Conservation (phyloP, 2,113 vertebrate species). For the Anoura caudifer region DNA sequence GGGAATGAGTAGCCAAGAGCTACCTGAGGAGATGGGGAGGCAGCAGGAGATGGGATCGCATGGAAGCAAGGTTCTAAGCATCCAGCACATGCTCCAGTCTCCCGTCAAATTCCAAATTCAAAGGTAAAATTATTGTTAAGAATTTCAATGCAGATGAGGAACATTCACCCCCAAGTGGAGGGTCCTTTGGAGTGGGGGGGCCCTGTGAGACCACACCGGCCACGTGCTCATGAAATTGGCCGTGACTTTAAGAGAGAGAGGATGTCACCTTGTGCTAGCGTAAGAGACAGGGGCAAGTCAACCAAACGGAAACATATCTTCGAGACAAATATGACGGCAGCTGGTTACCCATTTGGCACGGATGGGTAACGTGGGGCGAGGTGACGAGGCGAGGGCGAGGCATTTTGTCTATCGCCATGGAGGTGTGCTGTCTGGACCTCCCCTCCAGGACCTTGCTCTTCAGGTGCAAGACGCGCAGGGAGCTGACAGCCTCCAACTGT, state of each 20-base stretch:
- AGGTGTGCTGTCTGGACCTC: no score
- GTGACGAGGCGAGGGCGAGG: background rate
- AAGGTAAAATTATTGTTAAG: background rate
- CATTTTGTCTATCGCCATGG: background rate
- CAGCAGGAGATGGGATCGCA: background rate
- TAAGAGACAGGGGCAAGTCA: background rate
- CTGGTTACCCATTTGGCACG: background rate
- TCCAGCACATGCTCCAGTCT: background rate
- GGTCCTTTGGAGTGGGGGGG: background rate
- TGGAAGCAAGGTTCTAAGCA: background rate
- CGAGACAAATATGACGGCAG: background rate
- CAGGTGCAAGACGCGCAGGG: background rate
- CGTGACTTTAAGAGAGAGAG: background rate
- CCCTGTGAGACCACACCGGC: background rate
- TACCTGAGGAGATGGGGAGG: no score
- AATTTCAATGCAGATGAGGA: background rate
- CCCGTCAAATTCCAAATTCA: background rate
- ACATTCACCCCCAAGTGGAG: background rate
- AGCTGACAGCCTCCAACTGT: background rate
- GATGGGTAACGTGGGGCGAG: background rate
- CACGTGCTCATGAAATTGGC: background rate
- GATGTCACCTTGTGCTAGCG: background rate
- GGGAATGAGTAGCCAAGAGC: background rate
- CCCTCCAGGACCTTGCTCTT: background rate
- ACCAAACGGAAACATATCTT: background rate